Percentiles rank a stretch among this genome's conserved stretches.
Evolutionary conservation across 2,797 vertebrate species (phyloP).

Genomic region (Sebastes kiyomatsui): DNA sequence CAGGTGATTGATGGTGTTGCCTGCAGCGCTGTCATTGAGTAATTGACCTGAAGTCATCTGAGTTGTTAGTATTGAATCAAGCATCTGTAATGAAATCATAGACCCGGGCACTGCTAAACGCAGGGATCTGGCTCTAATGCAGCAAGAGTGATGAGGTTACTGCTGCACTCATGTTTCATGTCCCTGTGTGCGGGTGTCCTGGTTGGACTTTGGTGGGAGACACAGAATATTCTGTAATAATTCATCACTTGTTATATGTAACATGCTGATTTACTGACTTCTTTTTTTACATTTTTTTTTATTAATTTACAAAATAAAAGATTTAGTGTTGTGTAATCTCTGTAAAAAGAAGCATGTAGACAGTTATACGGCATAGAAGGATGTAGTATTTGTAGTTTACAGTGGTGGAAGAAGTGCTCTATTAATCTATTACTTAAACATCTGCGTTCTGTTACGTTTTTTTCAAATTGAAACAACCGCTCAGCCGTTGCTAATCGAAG

Average conservation of each 20-base stretch:
- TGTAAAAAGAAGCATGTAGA: not conserved
- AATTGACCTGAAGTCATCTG: constrained; percentile 56
- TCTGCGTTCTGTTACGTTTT: too few species aligned
- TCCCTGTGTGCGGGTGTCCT: not conserved
- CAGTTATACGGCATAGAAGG: not conserved
- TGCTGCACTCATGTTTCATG: constrained; percentile 19
- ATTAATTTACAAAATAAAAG: not conserved
- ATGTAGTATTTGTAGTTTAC: not conserved
- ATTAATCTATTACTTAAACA: not conserved
- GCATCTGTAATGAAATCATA: constrained; percentile 71
- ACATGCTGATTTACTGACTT: not conserved
- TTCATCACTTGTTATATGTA: not conserved
- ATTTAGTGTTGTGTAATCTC: not conserved
- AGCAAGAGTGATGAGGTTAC: constrained; percentile 50
- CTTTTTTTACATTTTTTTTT: not conserved
- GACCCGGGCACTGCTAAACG: constrained; percentile 38
- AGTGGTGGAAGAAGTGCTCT: not conserved
- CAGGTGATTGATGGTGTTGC: constrained; percentile 64
- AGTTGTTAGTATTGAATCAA: constrained; percentile 69
- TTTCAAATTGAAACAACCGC: too few species aligned
- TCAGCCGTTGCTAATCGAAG: not conserved
- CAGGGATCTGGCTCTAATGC: constrained; percentile 34
- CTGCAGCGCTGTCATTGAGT: constrained; percentile 62
- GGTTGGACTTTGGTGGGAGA: not conserved
- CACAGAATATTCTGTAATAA: not conserved